Evolutionary conservation across 2,113 vertebrate genomes (phyloP).

Genomic region (Arenaria interpres): DNA sequence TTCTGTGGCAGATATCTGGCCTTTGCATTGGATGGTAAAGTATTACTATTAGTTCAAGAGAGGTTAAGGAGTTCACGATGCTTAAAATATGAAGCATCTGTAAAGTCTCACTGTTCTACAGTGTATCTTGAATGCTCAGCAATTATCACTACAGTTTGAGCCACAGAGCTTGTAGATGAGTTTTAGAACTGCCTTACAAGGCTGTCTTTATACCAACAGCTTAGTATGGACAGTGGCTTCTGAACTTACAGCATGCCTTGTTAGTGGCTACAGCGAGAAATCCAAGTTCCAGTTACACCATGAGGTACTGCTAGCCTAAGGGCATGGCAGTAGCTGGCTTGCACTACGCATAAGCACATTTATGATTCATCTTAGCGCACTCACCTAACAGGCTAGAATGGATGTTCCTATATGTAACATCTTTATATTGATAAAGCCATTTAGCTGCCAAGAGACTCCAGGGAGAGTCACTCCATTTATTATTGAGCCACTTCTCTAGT

Average conservation of each 20-base stretch:
- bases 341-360: not conserved
- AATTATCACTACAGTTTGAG: not conserved
- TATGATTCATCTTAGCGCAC: not conserved
- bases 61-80: not conserved
- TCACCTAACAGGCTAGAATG: not conserved
- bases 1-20: not conserved
- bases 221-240: not conserved
- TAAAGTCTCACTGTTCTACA: not conserved
- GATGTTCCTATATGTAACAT: not conserved
- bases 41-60: not conserved
- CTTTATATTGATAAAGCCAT: accelerated
- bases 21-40: not conserved
- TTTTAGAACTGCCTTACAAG: not conserved
- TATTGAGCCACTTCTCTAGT: not conserved
- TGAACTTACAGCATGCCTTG: not conserved
- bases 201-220: not conserved
- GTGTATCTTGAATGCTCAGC: not conserved
- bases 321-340: not conserved
- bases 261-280: not conserved
- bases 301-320: not conserved
- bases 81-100: not conserved
- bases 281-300: not conserved
- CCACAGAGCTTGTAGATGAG: not conserved
- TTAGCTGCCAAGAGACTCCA: not conserved
- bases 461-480: not conserved